Evolutionary conservation across 2,113 vertebrate species (phyloP), one percentile per base, ranked within the genome.

Genomic region (Chaetura pelagica): DNA sequence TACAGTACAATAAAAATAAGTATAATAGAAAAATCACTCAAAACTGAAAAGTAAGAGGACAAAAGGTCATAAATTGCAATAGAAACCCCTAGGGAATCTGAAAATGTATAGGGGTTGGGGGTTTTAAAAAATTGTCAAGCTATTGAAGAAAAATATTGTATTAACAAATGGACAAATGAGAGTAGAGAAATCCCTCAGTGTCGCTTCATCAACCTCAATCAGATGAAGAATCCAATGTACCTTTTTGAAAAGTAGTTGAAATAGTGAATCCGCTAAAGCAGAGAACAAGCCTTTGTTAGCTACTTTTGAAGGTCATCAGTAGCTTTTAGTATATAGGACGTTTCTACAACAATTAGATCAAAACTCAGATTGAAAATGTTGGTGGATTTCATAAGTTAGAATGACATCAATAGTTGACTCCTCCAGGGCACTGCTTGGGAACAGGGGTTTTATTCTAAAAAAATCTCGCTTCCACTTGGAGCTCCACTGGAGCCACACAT

Each of bases 321-420:
- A 92, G 88, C 88, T 94, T 96, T 96, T 92, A 94, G 92, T 95
- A 94, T 96, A 97, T 95, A 96, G 95, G 96, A 96, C 92, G 11
- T 94, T 94, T 96, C 96, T 95, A 90, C 94, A 96, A 96, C 96
- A 97, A 96, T 97, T 94, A 97, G 93, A 96, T 97, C 94, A 96
- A 97, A 97, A 96, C 90, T 94, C 86, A 75, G 93, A 93, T 93
- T 96, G 94, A 97, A 96, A 96, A 93, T 89, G 86, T 96, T 96
- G 94, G 96, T 93, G 69, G 93, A 95, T 92, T 96, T 97, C 94
- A 79, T 95, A 93, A 95, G 79, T 94, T 90, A 96, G 73, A 95
- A 96, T 89, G 79, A 85, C 93, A 94, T 96, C 95, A 96, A 96
- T 97, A 94, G 93, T 93, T 96, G 94, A 90, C 90, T 93, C 93